Conservation (phyloP, 2,888 invertebrate species). For the Sacculina carcini region DNA sequence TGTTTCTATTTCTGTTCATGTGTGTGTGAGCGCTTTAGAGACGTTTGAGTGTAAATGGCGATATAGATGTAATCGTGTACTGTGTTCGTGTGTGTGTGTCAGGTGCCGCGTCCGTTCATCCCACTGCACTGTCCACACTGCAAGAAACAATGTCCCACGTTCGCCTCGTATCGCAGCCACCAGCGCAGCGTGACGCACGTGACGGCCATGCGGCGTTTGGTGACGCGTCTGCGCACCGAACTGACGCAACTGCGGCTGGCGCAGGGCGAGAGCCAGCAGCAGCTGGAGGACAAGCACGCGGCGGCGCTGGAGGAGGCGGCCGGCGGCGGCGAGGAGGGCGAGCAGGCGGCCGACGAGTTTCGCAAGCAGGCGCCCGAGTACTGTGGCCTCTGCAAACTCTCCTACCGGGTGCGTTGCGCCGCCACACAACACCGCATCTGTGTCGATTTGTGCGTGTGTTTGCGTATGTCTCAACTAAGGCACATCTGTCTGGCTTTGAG, state of each 20-base stretch:
- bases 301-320: too few species aligned
- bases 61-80: too few species aligned
- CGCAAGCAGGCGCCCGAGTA: neutral
- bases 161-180: neutral
- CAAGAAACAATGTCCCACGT: neutral
- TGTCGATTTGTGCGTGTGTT: too few species aligned
- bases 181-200: neutral
- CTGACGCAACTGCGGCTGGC: neutral
- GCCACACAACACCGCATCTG: too few species aligned
- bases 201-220: neutral
- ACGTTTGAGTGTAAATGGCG: too few species aligned
- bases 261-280: neutral
- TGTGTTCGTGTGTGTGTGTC: too few species aligned
- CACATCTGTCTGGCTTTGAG: too few species aligned
- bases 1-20: too few species aligned
- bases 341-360: neutral
- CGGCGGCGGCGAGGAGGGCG: too few species aligned
- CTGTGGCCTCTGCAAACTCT: neutral
- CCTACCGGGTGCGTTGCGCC: neutral
- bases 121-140: conserved; percentile 2
- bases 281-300: neutral
- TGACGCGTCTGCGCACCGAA: neutral
- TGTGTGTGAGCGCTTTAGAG: too few species aligned
- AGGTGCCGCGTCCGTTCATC: too few species aligned
- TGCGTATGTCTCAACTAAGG: too few species aligned